These are phyloP conservation scores for Hydrocynus forskahlii DNA, from an alignment of 2,797 vertebrate species.

Conservation along the genomic window DNA sequence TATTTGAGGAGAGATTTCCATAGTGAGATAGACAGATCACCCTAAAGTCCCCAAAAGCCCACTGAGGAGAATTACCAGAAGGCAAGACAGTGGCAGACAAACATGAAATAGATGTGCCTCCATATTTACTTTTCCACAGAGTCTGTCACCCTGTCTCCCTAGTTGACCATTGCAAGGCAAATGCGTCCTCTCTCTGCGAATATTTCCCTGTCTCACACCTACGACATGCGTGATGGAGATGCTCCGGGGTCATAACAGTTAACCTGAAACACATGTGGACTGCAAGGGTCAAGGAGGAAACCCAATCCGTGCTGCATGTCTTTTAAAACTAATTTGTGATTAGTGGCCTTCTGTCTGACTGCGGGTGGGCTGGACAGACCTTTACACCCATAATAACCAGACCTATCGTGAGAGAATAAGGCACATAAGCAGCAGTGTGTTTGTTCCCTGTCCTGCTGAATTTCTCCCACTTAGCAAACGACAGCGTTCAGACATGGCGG, in stretches of 20 bases:
- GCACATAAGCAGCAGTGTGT: conserved; percentile 7
- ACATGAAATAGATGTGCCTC: conserved; percentile 69
- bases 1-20: conserved; percentile 34
- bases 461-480: conserved; percentile 31
- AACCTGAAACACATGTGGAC: conserved; percentile 63
- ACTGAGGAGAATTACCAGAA: conserved; percentile 65
- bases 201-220: conserved; percentile 53
- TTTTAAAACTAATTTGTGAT: conserved; percentile 63
- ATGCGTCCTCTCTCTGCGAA: conserved; percentile 61
- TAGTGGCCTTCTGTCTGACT: conserved; percentile 32
- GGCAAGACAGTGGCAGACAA: conserved; percentile 66
- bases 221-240: conserved; percentile 64
- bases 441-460: conserved; percentile 21
- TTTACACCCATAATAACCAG: conserved; percentile 22
- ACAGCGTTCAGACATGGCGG: conserved; percentile 4
- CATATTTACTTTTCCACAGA: conserved; percentile 51
- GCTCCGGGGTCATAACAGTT: conserved; percentile 64
- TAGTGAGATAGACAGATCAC: conserved; percentile 48
- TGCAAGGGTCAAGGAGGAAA: conserved; percentile 48
- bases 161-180: conserved; percentile 41
- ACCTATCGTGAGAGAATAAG: conserved; percentile 15
- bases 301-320: conserved; percentile 41
- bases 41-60: conserved; percentile 59
- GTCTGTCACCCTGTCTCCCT: conserved; percentile 6
- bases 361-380: conserved; percentile 47